Conservation (phyloP, 2,888 invertebrate species). For the Siphlonurus alternatus region DNA sequence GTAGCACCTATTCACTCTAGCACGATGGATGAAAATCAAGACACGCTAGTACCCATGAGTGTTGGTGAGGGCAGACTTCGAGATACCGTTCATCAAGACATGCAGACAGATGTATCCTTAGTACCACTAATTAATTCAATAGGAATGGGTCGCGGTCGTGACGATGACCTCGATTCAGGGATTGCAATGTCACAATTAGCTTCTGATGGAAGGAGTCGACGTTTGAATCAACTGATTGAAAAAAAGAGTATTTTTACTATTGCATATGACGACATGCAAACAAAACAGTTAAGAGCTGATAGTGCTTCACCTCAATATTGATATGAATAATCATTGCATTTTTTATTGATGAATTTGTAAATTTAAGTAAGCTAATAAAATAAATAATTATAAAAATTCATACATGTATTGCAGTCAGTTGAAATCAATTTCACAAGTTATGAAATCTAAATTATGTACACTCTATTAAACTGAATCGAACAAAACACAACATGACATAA, state of each 20-base stretch:
- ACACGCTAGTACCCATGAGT: no score
- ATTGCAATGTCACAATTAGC: conserved; percentile 48
- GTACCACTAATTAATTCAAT: not conserved
- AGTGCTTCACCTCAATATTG: conserved; percentile 51
- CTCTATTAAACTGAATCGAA: no score
- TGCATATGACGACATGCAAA: conserved; percentile 79
- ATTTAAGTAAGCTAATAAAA: no score
- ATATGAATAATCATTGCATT: no score
- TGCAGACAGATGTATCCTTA: not conserved
- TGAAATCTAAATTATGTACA: no score
- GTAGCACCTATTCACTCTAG: no score
- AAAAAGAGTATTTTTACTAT: conserved; percentile 89
- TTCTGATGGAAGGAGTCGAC: conserved; percentile 16
- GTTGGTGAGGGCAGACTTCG: not conserved
- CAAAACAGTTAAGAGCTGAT: conserved; percentile 61
- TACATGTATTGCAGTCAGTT: no score
- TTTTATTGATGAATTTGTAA: no score
- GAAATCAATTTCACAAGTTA: no score
- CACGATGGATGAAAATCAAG: no score
- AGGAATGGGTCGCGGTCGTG: conserved; percentile 18
- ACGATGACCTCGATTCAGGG: conserved; percentile 59
- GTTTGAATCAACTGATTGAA: conserved; percentile 34
- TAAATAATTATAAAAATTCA: no score
- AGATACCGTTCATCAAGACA: conserved; percentile 13
- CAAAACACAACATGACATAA: no score